Conservation (phyloP, 2,113 vertebrate genomes). For the Malurus alboscapulatus region DNA sequence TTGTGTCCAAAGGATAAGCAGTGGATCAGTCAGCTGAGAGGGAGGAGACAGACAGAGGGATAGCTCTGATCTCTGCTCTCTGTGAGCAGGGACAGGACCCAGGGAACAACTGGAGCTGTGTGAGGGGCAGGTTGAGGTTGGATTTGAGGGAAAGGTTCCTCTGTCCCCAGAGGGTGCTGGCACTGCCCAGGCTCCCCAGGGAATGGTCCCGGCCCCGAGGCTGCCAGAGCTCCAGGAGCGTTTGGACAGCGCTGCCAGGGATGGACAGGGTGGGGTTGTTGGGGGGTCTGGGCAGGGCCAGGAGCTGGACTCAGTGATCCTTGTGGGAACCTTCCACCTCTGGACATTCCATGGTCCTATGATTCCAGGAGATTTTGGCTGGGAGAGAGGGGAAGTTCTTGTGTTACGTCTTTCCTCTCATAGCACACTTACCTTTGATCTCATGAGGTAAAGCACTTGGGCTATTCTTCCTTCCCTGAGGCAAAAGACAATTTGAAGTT, state of each 20-base stretch:
- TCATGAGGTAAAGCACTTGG: neutral
- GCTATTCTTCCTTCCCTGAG: conserved; percentile 1
- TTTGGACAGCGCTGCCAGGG: neutral
- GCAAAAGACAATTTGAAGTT: neutral
- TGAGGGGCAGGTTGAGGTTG: neutral
- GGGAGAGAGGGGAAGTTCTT: neutral
- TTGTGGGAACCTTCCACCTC: accelerated
- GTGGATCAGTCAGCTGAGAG: neutral
- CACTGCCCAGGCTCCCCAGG: neutral
- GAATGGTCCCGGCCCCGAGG: neutral
- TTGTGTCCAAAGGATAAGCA: neutral
- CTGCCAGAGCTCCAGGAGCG: neutral
- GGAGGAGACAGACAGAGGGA: neutral
- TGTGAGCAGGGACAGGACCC: accelerated
- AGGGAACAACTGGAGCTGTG: neutral
- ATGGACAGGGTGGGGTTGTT: neutral
- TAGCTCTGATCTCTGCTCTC: neutral
- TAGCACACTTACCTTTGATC: neutral
- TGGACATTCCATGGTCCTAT: neutral
- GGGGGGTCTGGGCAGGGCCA: neutral
- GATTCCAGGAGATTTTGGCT: neutral
- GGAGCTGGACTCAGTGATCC: accelerated
- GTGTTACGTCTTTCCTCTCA: neutral
- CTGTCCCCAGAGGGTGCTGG: neutral
- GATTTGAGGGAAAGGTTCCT: neutral